Evolutionary conservation across 2,888 invertebrate genomes (phyloP).

Genomic region (Caradrina kadenii): DNA sequence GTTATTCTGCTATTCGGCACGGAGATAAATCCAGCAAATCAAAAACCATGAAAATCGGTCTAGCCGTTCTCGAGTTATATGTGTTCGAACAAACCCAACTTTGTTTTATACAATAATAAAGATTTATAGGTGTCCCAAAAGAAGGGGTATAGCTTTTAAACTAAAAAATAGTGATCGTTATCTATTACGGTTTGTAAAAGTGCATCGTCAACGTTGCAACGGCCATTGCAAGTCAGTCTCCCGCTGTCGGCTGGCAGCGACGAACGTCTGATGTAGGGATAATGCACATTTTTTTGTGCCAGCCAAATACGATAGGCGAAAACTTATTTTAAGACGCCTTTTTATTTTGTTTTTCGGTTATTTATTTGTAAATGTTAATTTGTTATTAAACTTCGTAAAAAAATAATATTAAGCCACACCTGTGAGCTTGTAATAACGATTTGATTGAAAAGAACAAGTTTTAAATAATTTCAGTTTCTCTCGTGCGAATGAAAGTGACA

Average conservation of each 20-base stretch:
- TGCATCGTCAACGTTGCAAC: neutral
- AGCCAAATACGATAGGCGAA: neutral
- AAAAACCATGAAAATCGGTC: too few species aligned
- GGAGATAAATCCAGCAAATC: too few species aligned
- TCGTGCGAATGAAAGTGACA: neutral
- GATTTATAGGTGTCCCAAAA: neutral
- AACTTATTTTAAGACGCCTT: constrained; percentile 12
- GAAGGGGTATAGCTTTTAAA: neutral
- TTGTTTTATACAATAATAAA: too few species aligned
- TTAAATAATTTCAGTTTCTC: neutral
- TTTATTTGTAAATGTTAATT: neutral
- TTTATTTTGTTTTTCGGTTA: neutral
- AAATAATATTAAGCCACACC: neutral
- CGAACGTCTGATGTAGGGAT: constrained; percentile 24
- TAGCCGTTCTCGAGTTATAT: too few species aligned
- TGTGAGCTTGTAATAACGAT: neutral
- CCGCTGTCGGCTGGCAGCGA: constrained; percentile 32
- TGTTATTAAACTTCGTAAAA: neutral
- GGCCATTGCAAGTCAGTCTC: constrained; percentile 22
- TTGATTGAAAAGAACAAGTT: neutral
- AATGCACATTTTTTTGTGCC: neutral
- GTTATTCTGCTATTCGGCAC: too few species aligned
- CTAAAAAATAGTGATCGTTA: neutral
- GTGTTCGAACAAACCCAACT: too few species aligned
- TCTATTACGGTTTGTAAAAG: neutral